Evolutionary conservation across 1,140 invertebrate species (phyloP).

Genomic region (Paraescarpia echinospica): DNA sequence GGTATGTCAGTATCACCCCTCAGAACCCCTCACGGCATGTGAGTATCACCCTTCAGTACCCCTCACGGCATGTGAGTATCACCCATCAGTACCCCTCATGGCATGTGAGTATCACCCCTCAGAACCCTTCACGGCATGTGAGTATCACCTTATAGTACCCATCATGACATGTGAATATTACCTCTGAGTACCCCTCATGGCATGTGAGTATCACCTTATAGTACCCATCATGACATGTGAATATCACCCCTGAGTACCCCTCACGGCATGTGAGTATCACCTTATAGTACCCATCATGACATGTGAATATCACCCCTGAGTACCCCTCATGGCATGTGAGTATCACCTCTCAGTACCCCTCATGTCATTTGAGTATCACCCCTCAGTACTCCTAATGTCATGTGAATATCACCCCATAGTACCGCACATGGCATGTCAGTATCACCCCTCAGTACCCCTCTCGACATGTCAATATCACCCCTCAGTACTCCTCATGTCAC

Average conservation of each 20-base stretch:
- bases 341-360: slow-evolving; percentile 25
- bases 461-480: neutral
- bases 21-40: no score
- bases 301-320: slow-evolving; percentile 49
- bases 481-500: neutral
- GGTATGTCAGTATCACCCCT: no score
- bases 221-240: no score
- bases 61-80: slow-evolving; percentile 80
- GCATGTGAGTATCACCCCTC: no score
- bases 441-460: neutral
- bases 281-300: neutral
- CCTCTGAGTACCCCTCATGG: no score
- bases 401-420: neutral
- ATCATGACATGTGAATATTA: no score
- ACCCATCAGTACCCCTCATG: neutral
- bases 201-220: no score
- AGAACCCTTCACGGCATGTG: no score
- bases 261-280: slow-evolving; percentile 79
- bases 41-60: slow-evolving; percentile 70
- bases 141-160: no score
- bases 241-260: slow-evolving; percentile 67
- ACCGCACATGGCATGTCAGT: neutral
- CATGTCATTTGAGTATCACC: no score
- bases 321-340: slow-evolving; percentile 90
- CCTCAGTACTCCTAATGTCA: neutral